These are phyloP conservation scores for Poliocrania exsul DNA, from an alignment of 2,797 vertebrate species.

Conservation along the genomic window DNA sequence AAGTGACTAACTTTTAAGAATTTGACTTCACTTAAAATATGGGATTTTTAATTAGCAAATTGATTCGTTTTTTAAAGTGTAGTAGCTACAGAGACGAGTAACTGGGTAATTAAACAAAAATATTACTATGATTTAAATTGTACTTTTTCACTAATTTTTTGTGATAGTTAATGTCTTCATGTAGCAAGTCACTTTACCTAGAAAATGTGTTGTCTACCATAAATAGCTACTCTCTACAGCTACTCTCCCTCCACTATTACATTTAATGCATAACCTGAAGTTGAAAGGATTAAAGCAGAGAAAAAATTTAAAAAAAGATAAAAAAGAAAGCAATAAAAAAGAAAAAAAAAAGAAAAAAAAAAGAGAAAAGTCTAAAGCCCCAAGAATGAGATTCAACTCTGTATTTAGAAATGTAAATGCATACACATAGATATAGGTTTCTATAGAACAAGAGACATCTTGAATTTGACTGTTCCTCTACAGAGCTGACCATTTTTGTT, in stretches of 20 bases:
- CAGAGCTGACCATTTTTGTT: accelerated
- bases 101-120: not conserved
- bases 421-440: not conserved
- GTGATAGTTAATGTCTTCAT: not conserved
- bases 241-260: not conserved
- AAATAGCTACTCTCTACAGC: not conserved
- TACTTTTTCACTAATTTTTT: not conserved
- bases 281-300: not conserved
- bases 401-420: not conserved
- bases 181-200: not conserved
- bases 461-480: not conserved
- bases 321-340: not conserved
- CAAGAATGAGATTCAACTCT: not conserved
- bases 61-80: not conserved
- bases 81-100: not conserved
- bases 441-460: not conserved
- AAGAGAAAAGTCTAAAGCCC: accelerated
- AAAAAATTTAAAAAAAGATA: not conserved
- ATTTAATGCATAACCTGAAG: not conserved
- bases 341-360: not conserved
- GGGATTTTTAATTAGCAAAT: slow-evolving; percentile 17
- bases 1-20: slow-evolving; percentile 10
- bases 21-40: not conserved
- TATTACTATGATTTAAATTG: not conserved
- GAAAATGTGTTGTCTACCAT: not conserved